These are phyloP conservation scores for Epiblema foenella DNA, from an alignment of 2,888 invertebrate species.

Conservation along the genomic window DNA sequence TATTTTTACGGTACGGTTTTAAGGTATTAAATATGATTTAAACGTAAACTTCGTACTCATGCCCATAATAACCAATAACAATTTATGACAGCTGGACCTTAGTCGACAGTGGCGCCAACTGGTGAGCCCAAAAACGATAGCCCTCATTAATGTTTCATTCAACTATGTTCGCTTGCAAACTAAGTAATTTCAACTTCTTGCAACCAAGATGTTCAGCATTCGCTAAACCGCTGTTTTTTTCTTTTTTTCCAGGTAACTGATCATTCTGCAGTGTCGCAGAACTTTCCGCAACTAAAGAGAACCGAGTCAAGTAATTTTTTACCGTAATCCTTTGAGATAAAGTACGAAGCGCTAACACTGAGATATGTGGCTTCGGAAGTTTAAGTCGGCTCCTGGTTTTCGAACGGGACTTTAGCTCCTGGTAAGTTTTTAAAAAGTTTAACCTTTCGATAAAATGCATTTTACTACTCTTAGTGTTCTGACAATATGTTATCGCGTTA, in stretches of 20 bases:
- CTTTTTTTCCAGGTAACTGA: slow-evolving; percentile 40
- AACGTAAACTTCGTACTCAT: too few relatives aligned
- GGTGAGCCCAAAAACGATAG: too few relatives aligned
- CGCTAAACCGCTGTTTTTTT: background rate
- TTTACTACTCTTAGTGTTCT: background rate
- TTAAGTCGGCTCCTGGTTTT: slow-evolving; percentile 27
- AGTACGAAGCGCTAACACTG: background rate
- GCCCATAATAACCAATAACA: too few relatives aligned
- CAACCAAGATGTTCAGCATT: background rate
- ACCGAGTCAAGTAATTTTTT: slow-evolving; percentile 27
- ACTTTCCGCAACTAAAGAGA: slow-evolving; percentile 15
- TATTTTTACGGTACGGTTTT: too few relatives aligned
- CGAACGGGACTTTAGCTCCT: slow-evolving; percentile 13
- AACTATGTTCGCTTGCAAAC: too few relatives aligned
- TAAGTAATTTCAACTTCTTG: background rate
- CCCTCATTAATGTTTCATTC: too few relatives aligned
- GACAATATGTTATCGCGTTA: background rate
- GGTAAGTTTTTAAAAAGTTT: slow-evolving; percentile 39
- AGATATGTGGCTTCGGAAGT: slow-evolving; percentile 16
- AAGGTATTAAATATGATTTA: too few relatives aligned
- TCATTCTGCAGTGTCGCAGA: slow-evolving; percentile 26
- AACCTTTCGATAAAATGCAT: slow-evolving; percentile 17
- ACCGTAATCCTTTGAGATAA: slow-evolving; percentile 34
- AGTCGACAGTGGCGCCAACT: too few relatives aligned
- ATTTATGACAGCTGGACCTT: too few relatives aligned